Evolutionary conservation across 2,888 invertebrate species (phyloP).

Genomic region (Euspilapteryx auroguttella): DNA sequence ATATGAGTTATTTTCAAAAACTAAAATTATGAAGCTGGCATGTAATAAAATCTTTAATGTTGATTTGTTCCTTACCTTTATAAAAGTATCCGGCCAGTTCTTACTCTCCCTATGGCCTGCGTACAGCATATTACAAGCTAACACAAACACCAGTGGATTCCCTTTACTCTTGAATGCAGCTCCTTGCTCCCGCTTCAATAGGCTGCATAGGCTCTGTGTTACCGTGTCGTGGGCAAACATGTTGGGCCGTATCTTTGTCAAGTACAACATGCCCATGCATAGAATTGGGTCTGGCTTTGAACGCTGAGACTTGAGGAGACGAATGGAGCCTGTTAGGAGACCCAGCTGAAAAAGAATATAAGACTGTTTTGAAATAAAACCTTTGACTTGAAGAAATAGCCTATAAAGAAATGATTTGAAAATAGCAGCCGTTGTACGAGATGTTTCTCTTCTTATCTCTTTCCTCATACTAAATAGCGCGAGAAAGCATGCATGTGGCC

Average conservation of each 20-base stretch:
- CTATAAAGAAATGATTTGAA: too few species aligned
- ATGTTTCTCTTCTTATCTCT: too few species aligned
- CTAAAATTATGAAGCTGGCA: too few species aligned
- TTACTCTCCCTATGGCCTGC: slow-evolving; percentile 79
- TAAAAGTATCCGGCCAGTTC: slow-evolving; percentile 90
- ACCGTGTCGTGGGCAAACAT: slow-evolving; percentile 77
- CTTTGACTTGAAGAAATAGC: too few species aligned
- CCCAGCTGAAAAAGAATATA: slow-evolving; percentile 59
- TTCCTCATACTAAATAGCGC: too few species aligned
- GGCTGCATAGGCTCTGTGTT: slow-evolving; percentile 76
- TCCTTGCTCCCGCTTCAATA: slow-evolving; percentile 78
- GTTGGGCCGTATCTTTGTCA: slow-evolving; percentile 78
- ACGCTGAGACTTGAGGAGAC: slow-evolving; percentile 73
- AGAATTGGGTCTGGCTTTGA: slow-evolving; percentile 82
- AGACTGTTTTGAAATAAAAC: not conserved
- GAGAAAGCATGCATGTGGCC: too few species aligned
- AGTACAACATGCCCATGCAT: slow-evolving; percentile 76
- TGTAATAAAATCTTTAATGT: too few species aligned
- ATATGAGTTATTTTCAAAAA: too few species aligned
- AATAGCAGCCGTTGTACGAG: too few species aligned
- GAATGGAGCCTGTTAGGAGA: slow-evolving; percentile 86
- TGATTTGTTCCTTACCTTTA: slow-evolving; percentile 82
- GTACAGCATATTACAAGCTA: slow-evolving; percentile 83
- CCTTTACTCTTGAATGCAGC: slow-evolving; percentile 75
- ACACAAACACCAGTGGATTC: slow-evolving; percentile 77